Base-by-base conservation (phyloP, 2,888 invertebrate genomes). In the Tanytarsus gracilentus region DNA sequence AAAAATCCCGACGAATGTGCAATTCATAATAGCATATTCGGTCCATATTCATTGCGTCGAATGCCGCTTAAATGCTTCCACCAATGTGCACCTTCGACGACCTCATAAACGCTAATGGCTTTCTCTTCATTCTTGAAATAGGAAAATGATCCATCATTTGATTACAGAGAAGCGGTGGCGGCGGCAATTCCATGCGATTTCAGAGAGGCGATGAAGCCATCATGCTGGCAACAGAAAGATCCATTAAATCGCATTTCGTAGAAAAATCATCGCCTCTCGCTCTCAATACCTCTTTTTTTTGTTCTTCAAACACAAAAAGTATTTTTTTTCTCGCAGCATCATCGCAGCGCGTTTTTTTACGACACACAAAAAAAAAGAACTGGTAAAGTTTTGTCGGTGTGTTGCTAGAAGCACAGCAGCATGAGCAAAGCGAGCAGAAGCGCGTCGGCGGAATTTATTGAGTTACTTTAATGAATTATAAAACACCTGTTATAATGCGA, bases 401-500 rank as follows among this genome's bases (percentile, higher is more conserved):
- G 6, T n/a, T 9, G 33, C 33, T 33, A 2, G 6, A 33, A n/a
- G n/a, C n/a, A n/a, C n/a, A n/a, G n/a, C n/a, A n/a, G n/a, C n/a
- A n/a, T n/a, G n/a, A n/a, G n/a, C n/a, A n/a, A n/a, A n/a, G n/a
- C n/a, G n/a, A n/a, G n/a, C 27, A 21, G 16, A 52, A 21, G 33
- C 23, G 30, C 29, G 53, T 27, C 27, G 8, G 40, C 36, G 36
- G 18, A 51, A 51, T 51, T 51, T 51, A 51, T 51, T 29, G 53
- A 53, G 36, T 53, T 51, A 36, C 53, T 53, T 53, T 53, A 53
- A 53, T 53, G 53, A 58, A 48, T 48, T 58, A 58, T 58, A 40
- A 58, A 58, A 58, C 58, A 58, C 58, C 58, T 58, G 58, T 58
- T 58, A 53, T 23, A 36, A 18, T 21, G n/a, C n/a, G n/a, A n/a